Evolutionary conservation across 2,113 vertebrate species (phyloP), one percentile per base, ranked within the genome.

Genomic region (Macquaria ambigua): DNA sequence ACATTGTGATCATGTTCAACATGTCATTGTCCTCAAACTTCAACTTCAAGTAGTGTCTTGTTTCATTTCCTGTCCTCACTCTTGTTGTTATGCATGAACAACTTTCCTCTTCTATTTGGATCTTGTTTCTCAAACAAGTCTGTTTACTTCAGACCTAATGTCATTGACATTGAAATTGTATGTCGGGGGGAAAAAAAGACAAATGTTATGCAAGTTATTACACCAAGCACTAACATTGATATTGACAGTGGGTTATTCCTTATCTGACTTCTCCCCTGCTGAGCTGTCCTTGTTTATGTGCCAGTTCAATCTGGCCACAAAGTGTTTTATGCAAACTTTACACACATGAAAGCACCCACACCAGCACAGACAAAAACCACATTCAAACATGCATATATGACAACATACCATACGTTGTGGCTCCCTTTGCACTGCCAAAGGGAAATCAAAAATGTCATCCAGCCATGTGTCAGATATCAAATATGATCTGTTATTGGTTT

Each of bases 241-340:
- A 74, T 14, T 71, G 50, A 86, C 70, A 48, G 55, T 34, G 56
- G 23, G 56, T 74, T 23, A 41, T 5, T 62, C 53, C 34, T n/a
- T 63, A 2, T 84, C 25, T 52, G 71, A 74, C 59, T 31, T 67
- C 46, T n/a, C 20, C 52, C 31, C 68, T 58, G 56, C 55, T 15
- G 8, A 86, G 67, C n/a, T 41, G 15, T 55, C 31, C 12, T 25
- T 63, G 69, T 77, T 58, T 66, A 75, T 71, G 52, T 68, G 64
- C 28, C 81, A 72, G 59, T 52, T 62, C 59, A 83, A 48, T 78
- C 55, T 81, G 61, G 63, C 48, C 78, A 75, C 55, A 70, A 70
- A 75, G 37, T 39, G 23, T 31, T 79, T 61, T 6, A 48, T 39
- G 18, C 21, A 53, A 72, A 53, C 5, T 53, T 55, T 1, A 28